phyloP scores from a whole-genome alignment of 2,888 invertebrate genomes.

The Oligia strigilis region DNA sequence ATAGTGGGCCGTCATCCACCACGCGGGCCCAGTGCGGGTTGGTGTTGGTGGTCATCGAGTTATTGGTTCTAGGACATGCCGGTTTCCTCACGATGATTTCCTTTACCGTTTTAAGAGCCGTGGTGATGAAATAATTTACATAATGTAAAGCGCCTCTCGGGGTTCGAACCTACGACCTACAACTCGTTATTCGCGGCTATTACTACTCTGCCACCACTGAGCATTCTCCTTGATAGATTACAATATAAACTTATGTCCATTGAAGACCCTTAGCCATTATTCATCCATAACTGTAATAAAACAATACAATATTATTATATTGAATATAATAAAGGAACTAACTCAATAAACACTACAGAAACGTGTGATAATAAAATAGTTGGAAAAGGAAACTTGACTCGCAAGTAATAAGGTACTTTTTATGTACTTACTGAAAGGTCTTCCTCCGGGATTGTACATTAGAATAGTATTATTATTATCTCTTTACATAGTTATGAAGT shows the following conservation, averaged over 20 bases:
- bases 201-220: background rate
- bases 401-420: slow-evolving; percentile 27
- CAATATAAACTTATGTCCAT: background rate
- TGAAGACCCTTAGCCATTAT: background rate
- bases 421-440: slow-evolving; percentile 43
- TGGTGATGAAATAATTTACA: no score
- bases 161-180: no score
- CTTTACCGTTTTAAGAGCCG: no score
- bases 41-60: no score
- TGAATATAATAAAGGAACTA: no score
- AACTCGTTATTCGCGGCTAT: no score
- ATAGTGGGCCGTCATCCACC: no score
- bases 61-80: no score
- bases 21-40: no score
- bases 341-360: background rate
- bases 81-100: no score
- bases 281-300: background rate
- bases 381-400: slow-evolving; percentile 8
- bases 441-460: slow-evolving; percentile 43
- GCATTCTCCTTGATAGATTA: background rate
- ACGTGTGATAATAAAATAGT: background rate
- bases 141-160: no score
- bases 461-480: slow-evolving; percentile 47
- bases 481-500: slow-evolving; percentile 37
- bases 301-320: background rate